Percentiles rank a stretch among this genome's conserved stretches.
Evolutionary conservation across 2,113 vertebrate species (phyloP).

Genomic region (Epinephelus fuscoguttatus): DNA sequence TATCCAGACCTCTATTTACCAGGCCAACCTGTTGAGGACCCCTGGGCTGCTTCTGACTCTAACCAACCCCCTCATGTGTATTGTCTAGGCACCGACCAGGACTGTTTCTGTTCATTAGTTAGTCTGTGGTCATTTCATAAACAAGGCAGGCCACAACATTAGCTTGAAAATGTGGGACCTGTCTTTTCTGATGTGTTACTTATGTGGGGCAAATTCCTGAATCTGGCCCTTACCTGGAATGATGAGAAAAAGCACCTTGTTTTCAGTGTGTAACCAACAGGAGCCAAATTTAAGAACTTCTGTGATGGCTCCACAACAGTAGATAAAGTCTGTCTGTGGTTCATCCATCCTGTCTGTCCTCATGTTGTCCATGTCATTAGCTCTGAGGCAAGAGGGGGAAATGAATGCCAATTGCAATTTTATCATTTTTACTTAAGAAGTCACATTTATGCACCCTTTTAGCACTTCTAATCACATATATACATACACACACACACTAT

Average conservation of each 20-base stretch:
- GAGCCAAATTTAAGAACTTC: conserved; percentile 84
- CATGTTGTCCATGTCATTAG: conserved; percentile 60
- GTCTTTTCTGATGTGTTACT: no score
- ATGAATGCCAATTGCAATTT: not conserved
- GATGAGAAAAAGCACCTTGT: conserved; percentile 79
- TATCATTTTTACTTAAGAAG: not conserved
- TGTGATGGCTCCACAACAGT: conserved; percentile 82
- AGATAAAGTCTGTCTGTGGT: conserved; percentile 61
- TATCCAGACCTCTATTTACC: no score
- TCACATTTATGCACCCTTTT: not conserved
- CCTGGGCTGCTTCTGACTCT: no score
- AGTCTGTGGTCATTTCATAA: no score
- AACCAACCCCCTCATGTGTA: no score
- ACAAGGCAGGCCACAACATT: no score
- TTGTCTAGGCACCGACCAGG: no score
- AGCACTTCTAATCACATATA: not conserved
- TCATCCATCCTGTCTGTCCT: conserved; percentile 38
- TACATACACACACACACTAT: no score
- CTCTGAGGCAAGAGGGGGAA: not conserved
- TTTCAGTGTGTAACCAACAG: conserved; percentile 50
- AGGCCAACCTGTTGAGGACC: no score
- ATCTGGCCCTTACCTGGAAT: conserved; percentile 81
- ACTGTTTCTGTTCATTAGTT: no score
- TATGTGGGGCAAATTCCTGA: not conserved
- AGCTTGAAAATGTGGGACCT: no score